These are phyloP conservation scores for Habropoda laboriosa DNA, from an alignment of 1,140 invertebrate genomes.

Conservation along the genomic window DNA sequence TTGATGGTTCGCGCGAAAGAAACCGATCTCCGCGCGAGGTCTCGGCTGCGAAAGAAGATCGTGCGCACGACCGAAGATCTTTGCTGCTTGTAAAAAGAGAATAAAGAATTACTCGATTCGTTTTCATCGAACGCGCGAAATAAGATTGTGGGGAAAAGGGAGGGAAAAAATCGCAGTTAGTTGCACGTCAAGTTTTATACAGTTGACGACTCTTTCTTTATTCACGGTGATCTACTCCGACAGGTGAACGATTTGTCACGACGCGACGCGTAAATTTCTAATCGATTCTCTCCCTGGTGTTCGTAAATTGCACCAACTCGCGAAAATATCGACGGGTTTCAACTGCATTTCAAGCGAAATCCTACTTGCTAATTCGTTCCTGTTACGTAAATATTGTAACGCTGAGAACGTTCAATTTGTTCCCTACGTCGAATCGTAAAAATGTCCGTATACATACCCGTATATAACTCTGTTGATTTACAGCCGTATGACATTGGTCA, in stretches of 20 bases:
- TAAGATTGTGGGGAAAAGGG: background rate
- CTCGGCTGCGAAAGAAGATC: slow-evolving; percentile 30
- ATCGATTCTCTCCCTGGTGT: background rate
- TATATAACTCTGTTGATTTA: slow-evolving; percentile 23
- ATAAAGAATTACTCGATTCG: too few relatives aligned
- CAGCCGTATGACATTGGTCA: background rate
- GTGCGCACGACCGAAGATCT: background rate
- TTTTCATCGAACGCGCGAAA: too few relatives aligned
- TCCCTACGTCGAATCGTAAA: background rate
- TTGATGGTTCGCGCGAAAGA: slow-evolving; percentile 47
- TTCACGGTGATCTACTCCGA: background rate
- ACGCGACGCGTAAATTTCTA: background rate
- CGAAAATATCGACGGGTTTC: background rate
- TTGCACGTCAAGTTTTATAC: background rate
- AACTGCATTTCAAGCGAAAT: background rate
- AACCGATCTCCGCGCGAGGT: slow-evolving; percentile 36
- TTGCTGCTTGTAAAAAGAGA: background rate
- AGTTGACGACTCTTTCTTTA: background rate
- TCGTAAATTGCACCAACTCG: background rate
- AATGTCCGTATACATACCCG: background rate
- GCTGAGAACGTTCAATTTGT: background rate
- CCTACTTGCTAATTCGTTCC: background rate
- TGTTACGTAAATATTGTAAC: background rate
- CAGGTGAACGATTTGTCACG: background rate
- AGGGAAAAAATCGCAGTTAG: background rate